Base-by-base conservation (phyloP, 2,113 vertebrate genomes). In the Gobiocypris rarus region DNA sequence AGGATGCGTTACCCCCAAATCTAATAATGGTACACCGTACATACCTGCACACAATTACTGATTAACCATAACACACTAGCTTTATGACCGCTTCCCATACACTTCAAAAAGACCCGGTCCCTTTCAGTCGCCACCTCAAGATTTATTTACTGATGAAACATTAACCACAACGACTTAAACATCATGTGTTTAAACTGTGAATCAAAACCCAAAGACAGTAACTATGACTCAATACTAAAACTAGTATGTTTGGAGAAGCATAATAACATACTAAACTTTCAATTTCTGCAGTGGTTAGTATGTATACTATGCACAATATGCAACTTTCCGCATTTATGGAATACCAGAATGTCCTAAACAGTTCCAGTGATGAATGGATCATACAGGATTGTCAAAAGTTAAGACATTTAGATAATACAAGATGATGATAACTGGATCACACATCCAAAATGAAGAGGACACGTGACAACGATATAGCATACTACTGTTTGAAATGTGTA, bases 61-160 rank as follows among this genome's bases (percentile, higher is more conserved):
- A 91, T 93, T 93, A 93, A 93, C 92, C 75, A 48, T 63, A 22
- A 54, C 74, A 84, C 50, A 38, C 73, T n/a, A 84, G 76, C 75
- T 89, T 92, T 87, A 88, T 76, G 88, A 84, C 76, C 26, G 80
- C 86, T 85, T 54, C 69, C 81, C 52, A 79, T 82, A 75, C 84
- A 52, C 28, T 83, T 87, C 75, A 77, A 45, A 83, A 75, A 89
- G 88, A 86, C 58, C 22, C 19, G 13, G 24, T 70, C 75, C 26
- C 52, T 65, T 41, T 77, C 45, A 69, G 15, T 69, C 83, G 70
- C 43, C 61, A 67, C 15, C 61, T 13, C 48, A 38, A 65, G n/a
- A 31, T 81, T 3, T n/a, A 50, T 73, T 59, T 52, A 17, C 34
- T 59, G 70, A 87, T 31, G 79, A 63, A 89, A 91, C 85, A 92